A percentile compares a stretch with the other conserved stretches of the same genome.
These are phyloP conservation scores for Spongilla lacustris DNA, from an alignment of 37 sponge, comb jelly and placozoan species.

Conservation along the genomic window DNA sequence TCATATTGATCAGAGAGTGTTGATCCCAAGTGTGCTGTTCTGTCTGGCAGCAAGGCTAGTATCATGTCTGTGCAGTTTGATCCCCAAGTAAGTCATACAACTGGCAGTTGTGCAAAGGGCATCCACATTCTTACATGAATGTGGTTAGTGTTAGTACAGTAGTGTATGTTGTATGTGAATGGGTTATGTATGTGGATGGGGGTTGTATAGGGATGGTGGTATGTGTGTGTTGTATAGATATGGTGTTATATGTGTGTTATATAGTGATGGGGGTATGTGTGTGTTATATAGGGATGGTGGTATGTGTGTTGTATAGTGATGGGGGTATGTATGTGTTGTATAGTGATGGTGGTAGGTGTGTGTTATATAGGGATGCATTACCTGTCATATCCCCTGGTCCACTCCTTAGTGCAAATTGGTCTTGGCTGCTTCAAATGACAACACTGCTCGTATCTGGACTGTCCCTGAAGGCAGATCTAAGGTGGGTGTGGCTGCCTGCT, in stretches of 20 bases:
- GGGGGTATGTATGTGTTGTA: too few relatives aligned
- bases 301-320: too few relatives aligned
- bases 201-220: too few relatives aligned
- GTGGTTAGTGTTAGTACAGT: too few relatives aligned
- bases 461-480: conserved; percentile 61
- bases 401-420: conserved; percentile 8
- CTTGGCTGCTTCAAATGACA: conserved; percentile 85
- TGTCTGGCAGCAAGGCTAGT: conserved; percentile 80
- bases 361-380: background rate
- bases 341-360: background rate
- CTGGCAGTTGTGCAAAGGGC: background rate
- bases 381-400: background rate
- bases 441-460: conserved; percentile 83
- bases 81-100: conserved; percentile 49
- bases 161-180: too few relatives aligned
- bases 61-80: conserved; percentile 94
- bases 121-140: too few relatives aligned
- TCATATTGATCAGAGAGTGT: conserved; percentile 45
- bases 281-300: too few relatives aligned
- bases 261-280: too few relatives aligned
- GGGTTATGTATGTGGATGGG: too few relatives aligned
- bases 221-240: too few relatives aligned
- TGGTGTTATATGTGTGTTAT: too few relatives aligned
- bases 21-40: conserved; percentile 33
- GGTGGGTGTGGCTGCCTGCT: conserved; percentile 28